Evolutionary conservation across 1,140 invertebrate genomes (phyloP).

Genomic region (Himalopsyche phryganea): DNA sequence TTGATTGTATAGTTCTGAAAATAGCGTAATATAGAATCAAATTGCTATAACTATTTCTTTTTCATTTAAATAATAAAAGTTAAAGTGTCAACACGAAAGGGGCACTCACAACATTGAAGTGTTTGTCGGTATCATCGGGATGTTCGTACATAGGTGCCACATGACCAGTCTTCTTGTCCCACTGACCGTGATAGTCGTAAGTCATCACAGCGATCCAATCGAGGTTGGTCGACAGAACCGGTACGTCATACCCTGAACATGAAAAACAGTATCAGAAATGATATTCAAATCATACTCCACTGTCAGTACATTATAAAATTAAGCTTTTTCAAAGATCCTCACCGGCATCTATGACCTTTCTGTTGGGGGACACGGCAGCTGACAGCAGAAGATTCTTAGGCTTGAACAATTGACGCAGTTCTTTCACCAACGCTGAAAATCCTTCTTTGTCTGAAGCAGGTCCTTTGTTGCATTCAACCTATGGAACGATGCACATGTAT

Average conservation of each 20-base stretch:
- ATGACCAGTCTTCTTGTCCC: constrained; percentile 87
- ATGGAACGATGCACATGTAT: constrained; percentile 74
- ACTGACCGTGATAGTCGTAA: constrained; percentile 87
- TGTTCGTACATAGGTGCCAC: constrained; percentile 76
- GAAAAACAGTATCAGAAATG: not conserved
- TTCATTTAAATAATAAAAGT: not conserved
- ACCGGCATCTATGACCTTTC: constrained; percentile 74
- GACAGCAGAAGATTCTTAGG: constrained; percentile 70
- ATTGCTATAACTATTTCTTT: not conserved
- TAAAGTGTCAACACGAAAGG: too few species aligned
- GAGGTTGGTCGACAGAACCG: constrained; percentile 63
- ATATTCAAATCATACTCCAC: not conserved
- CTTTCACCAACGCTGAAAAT: constrained; percentile 67
- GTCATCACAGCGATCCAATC: constrained; percentile 90
- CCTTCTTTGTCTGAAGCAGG: constrained; percentile 70
- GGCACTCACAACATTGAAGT: constrained; percentile 68
- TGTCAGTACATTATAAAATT: not conserved
- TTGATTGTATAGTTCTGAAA: constrained; percentile 74
- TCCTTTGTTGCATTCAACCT: constrained; percentile 77
- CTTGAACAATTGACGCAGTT: constrained; percentile 67
- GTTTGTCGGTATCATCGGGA: constrained; percentile 67
- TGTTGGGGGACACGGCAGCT: constrained; percentile 80
- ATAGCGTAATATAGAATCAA: constrained; percentile 17
- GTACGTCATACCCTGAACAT: constrained; percentile 67
- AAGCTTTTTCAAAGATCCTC: not conserved